These are phyloP conservation scores for Dendronephthya gigantea DNA, from an alignment of 64 coral and sea anemone genomes.

Conservation along the genomic window DNA sequence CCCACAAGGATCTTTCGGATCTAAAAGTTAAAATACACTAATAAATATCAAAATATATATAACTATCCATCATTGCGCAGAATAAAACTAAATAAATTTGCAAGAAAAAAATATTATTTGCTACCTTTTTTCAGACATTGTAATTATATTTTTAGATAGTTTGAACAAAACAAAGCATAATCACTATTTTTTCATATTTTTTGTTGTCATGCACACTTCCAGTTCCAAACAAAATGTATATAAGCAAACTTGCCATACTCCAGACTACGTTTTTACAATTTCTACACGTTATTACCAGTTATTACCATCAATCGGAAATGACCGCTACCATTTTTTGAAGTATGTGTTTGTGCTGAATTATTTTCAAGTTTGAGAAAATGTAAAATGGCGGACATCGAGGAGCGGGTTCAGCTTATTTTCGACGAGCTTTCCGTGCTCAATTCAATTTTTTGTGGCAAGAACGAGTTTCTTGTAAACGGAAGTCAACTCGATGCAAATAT, in stretches of 20 bases:
- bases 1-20: background rate
- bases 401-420: background rate
- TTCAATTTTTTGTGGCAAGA: slow-evolving; percentile 62
- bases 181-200: too few relatives aligned
- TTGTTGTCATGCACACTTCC: too few relatives aligned
- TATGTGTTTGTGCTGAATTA: background rate
- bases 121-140: too few relatives aligned
- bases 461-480: slow-evolving; percentile 40
- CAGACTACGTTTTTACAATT: background rate
- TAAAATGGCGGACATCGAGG: slow-evolving; percentile 1
- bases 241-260: background rate
- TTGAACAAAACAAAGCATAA: too few relatives aligned
- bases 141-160: too few relatives aligned
- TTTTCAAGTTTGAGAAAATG: background rate
- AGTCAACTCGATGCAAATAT: slow-evolving; percentile 20
- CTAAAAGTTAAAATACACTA: background rate
- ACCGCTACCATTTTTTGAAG: background rate
- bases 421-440: slow-evolving; percentile 54
- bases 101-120: too few relatives aligned
- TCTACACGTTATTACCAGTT: too few relatives aligned
- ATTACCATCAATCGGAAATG: background rate
- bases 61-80: too few relatives aligned
- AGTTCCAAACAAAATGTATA: too few relatives aligned
- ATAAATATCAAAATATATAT: too few relatives aligned
- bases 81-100: too few relatives aligned